Base-by-base conservation (phyloP, 1,140 invertebrate genomes). In the Drosophila pruinosa region DNA sequence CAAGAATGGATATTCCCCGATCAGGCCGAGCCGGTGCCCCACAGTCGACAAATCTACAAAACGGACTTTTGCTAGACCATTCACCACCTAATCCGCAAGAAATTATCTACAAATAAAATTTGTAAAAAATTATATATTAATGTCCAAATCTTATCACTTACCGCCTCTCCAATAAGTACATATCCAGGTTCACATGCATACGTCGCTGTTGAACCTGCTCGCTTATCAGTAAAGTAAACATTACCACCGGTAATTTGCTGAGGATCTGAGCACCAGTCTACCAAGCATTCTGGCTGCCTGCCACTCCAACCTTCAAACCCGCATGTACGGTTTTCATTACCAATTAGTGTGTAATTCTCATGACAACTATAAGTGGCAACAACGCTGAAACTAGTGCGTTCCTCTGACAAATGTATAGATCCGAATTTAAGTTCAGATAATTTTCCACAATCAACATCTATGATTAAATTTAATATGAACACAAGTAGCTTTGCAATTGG, bases 31-130 rank as follows among this genome's bases (percentile, higher is more conserved):
- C 94, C 0, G 97, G 97, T 8, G 94, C 93, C 0, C 97, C 96
- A 90, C 98, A 99, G 85, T 98, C 97, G 0, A 98, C 94, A 90
- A 96, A 98, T 89, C 94, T 94, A 88, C 97, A 98, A 3, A 94
- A 93, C 0, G 96, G 96, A 5, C 95, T 93, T 76, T 95, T 95
- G 10, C 95, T 95, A 0, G 94, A 95, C 96, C 96, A 98, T 52
- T 94, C 92, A 0, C 96, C 97, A 15, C 97, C 96, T 26, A 97
- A 93, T 39, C 94, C 94, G 86, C 97, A 98, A 15, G 94, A 95
- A 31, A 97, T 92, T 24, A 95, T 94, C 96, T 96, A 56, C 63
- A 78, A 91, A 36, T 31, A 5, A 26, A 1, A 48, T 0, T 5
- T 48, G n/a, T 6, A 12, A 2, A 7, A 5, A 1, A 56, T 26